Conservation (phyloP, 2,888 invertebrate genomes). For the Coleophora deauratella region DNA sequence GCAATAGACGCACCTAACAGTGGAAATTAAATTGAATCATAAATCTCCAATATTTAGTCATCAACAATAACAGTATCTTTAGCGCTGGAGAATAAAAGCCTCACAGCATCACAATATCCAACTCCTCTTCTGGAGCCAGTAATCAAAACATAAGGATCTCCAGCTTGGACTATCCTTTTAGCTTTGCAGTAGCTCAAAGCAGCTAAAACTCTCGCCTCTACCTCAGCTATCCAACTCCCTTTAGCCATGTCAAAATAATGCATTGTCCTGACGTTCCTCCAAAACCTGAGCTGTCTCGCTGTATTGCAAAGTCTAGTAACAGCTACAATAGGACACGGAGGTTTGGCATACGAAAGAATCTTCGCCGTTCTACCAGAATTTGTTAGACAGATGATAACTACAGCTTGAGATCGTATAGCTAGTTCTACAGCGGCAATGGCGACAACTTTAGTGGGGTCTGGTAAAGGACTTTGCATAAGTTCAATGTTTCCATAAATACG, state of each 20-base stretch:
- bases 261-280: constrained; percentile 38
- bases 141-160: constrained; percentile 18
- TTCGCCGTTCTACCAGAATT: constrained; percentile 75
- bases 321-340: constrained; percentile 79
- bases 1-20: too few relatives aligned
- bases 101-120: constrained; percentile 18
- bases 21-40: too few relatives aligned
- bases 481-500: constrained; percentile 79
- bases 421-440: constrained; percentile 18
- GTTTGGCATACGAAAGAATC: constrained; percentile 74
- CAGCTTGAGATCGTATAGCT: constrained; percentile 15
- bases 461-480: constrained; percentile 62
- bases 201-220: constrained; percentile 8
- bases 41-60: too few relatives aligned
- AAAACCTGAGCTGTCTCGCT: constrained; percentile 60
- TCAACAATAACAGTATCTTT: not conserved
- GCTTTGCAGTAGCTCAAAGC: constrained; percentile 18
- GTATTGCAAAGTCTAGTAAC: constrained; percentile 74
- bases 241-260: constrained; percentile 25
- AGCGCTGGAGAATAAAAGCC: constrained; percentile 17
- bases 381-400: constrained; percentile 79
- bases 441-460: constrained; percentile 40
- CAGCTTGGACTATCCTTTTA: constrained; percentile 15
- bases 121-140: constrained; percentile 15
- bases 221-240: constrained; percentile 8